Conservation (phyloP, 2,797 vertebrate genomes). For the Epinephelus malabaricus region DNA sequence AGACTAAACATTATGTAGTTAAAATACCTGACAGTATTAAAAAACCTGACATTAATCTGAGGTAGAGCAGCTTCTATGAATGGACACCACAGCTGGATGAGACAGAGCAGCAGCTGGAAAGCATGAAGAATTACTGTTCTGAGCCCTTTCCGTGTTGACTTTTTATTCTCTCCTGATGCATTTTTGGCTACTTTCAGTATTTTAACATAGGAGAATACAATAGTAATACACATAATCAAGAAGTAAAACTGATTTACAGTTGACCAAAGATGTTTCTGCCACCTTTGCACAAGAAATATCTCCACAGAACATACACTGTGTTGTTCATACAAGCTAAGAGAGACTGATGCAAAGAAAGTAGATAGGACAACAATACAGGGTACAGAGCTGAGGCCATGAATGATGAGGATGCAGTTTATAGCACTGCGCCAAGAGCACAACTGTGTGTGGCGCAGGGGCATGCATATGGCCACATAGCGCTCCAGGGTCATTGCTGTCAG, state of each 20-base stretch:
- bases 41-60: no score
- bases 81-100: conserved; percentile 62
- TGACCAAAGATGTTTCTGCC: conserved; percentile 51
- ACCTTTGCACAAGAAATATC: conserved; percentile 26
- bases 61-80: no score
- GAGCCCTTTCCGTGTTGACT: conserved; percentile 53
- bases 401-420: conserved; percentile 53
- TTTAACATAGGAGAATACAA: conserved; percentile 54
- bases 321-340: neutral
- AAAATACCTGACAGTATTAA: conserved; percentile 53
- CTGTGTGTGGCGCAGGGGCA: conserved; percentile 73
- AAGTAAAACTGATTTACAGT: conserved; percentile 57
- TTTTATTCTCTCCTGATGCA: conserved; percentile 60
- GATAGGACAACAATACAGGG: conserved; percentile 10
- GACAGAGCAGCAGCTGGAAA: conserved; percentile 70
- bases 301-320: conserved; percentile 18
- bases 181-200: conserved; percentile 31
- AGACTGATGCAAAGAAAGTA: conserved; percentile 26
- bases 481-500: no score
- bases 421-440: conserved; percentile 54
- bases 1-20: conserved; percentile 70
- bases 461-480: conserved; percentile 21
- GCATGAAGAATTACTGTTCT: conserved; percentile 66
- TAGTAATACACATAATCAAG: conserved; percentile 49
- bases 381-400: conserved; percentile 57